Evolutionary conservation across 2,797 vertebrate species (phyloP), one percentile per base, ranked within the genome.

Genomic region (Urophycis tenuis): DNA sequence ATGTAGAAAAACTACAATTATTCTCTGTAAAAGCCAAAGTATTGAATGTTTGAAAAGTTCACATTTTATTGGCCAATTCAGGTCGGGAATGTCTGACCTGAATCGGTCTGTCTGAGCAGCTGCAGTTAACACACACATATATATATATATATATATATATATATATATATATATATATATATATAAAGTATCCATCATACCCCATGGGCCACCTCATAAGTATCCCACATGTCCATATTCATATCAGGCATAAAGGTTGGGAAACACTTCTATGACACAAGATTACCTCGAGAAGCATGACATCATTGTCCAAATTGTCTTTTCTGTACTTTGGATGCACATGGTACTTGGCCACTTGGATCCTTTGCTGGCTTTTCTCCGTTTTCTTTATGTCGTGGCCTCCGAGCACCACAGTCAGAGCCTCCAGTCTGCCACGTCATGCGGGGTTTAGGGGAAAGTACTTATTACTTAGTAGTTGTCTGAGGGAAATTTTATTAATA

Each of bases 221-320:
- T 60, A 19, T n/a, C 22, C 49, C 10, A 6, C 53, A 60, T n/a
- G 22, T 22, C 22, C 53, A 60, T 25, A 60, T 60, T 22, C 22
- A 60, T 53, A 53, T 53, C 45, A 53, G 19, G 45, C 45, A 5
- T 53, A 22, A 25, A 60, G 22, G 53, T 60, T n/a, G 7, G 25
- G 7, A 60, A n/a, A n/a, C 53, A 5, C 53, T 60, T 9, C n/a
- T 1, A 34, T 3, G 71, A 19, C 34, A 64, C 35, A 12, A 1
- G 64, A 31, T 84, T 86, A 93, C 92, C 91, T 93, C 81, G 0
- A 93, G 82, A 30, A 93, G 77, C 92, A 93, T 92, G 6, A 93
- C 88, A 69, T 93, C 92, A 30, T 87, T 49, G 5, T 35, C 53
- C n/a, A 0, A 1, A 36, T 34, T 0, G 1, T 5, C 15, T 0